A percentile compares a stretch with the other conserved stretches of the same genome.
Evolutionary conservation across 1,140 invertebrate genomes (phyloP).

Genomic region (Neodiprion lecontei): DNA sequence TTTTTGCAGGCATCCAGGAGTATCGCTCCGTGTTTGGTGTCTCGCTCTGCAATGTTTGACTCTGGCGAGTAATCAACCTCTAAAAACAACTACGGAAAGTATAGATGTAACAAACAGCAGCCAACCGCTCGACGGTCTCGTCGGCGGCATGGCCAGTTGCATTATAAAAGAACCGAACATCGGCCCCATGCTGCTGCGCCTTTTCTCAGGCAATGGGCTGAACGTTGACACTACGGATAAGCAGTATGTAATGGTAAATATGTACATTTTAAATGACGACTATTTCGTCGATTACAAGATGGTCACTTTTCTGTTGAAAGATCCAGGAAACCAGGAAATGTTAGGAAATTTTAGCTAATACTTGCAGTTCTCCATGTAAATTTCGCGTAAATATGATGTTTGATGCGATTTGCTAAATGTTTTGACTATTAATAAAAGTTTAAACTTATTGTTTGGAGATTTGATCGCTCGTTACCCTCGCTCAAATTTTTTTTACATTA

Average conservation of each 20-base stretch:
- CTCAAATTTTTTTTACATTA: no score
- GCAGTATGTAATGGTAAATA: slow-evolving; percentile 62
- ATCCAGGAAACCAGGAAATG: slow-evolving; percentile 48
- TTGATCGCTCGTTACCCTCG: no score
- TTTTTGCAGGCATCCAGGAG: slow-evolving; percentile 65
- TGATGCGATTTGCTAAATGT: no score
- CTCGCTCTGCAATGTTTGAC: slow-evolving; percentile 73
- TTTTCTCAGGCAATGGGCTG: slow-evolving; percentile 73
- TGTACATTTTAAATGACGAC: slow-evolving; percentile 39
- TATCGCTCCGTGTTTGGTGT: slow-evolving; percentile 78
- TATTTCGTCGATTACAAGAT: slow-evolving; percentile 48
- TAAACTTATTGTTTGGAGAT: no score
- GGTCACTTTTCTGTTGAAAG: slow-evolving; percentile 50
- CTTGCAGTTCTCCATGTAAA: not conserved
- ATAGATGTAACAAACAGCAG: slow-evolving; percentile 45
- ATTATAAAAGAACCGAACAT: slow-evolving; percentile 76
- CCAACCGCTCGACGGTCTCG: slow-evolving; percentile 46
- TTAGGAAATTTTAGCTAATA: slow-evolving; percentile 12
- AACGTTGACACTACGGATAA: slow-evolving; percentile 62
- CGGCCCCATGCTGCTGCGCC: slow-evolving; percentile 74
- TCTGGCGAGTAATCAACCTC: slow-evolving; percentile 62
- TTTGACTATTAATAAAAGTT: no score
- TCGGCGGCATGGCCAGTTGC: slow-evolving; percentile 64
- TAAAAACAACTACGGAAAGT: slow-evolving; percentile 38
- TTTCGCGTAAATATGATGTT: no score